Evolutionary conservation across 2,888 invertebrate species (phyloP).

Genomic region (Linnaemya tessellans): DNA sequence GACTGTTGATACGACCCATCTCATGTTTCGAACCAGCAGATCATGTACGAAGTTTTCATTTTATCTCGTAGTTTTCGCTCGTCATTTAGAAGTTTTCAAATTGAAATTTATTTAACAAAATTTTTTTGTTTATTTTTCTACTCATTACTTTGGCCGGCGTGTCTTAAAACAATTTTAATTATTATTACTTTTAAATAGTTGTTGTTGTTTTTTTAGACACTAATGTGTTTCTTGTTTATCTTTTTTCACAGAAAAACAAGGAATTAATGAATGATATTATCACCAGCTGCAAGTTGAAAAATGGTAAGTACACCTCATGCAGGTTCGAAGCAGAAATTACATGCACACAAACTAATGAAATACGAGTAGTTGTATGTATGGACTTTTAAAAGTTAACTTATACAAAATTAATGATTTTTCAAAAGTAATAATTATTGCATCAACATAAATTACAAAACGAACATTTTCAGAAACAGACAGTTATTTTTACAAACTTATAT

Average conservation of each 20-base stretch:
- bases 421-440: no score
- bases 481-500: no score
- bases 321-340: background rate
- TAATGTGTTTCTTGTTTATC: conserved; percentile 50
- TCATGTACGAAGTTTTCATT: conserved; percentile 62
- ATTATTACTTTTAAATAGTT: conserved; percentile 31
- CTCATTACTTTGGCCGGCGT: conserved; percentile 32
- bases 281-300: conserved; percentile 87
- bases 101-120: conserved; percentile 5
- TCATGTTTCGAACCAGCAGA: conserved; percentile 65
- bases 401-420: no score
- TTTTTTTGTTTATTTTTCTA: background rate
- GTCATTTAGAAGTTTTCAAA: background rate
- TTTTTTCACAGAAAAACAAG: conserved; percentile 87
- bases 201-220: background rate
- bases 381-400: no score
- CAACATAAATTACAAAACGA: no score
- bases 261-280: conserved; percentile 90
- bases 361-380: no score
- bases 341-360: background rate
- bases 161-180: conserved; percentile 64
- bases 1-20: conserved; percentile 60
- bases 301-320: conserved; percentile 85
- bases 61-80: background rate
- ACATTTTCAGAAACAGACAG: no score